phyloP scores from a whole-genome alignment of 2,888 invertebrate genomes.

The Melinaea menophilus region DNA sequence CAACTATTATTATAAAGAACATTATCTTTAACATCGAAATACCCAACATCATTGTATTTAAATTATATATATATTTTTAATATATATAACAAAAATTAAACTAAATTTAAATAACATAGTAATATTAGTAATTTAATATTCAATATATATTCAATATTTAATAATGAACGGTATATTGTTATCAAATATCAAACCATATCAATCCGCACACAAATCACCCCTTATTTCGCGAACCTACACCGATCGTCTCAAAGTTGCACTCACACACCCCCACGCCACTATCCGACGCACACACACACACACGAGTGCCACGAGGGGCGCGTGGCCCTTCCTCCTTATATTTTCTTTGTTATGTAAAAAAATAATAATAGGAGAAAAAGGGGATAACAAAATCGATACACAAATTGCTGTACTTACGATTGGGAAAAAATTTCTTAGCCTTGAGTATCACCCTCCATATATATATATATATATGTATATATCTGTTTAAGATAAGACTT shows the following conservation, averaged over 20 bases:
- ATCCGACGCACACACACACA: constrained; percentile 41
- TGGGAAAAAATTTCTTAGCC: constrained; percentile 27
- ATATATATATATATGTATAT: too few relatives aligned
- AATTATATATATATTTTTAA: too few relatives aligned
- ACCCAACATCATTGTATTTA: constrained; percentile 4
- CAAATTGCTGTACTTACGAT: constrained; percentile 58
- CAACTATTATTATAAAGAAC: not conserved
- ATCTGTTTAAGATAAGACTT: too few relatives aligned
- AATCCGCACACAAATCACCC: constrained; percentile 57
- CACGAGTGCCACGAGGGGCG: constrained; percentile 50
- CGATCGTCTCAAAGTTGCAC: constrained; percentile 73
- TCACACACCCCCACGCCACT: constrained; percentile 41
- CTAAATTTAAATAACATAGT: too few relatives aligned
- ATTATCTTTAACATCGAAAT: constrained; percentile 1
- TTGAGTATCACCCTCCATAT: too few relatives aligned
- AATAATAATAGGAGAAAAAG: constrained; percentile 71
- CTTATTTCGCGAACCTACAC: constrained; percentile 61
- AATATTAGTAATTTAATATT: too few relatives aligned
- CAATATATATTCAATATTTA: constrained; percentile 13
- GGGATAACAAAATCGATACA: constrained; percentile 74
- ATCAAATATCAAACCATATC: constrained; percentile 41
- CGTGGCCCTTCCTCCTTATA: constrained; percentile 73
- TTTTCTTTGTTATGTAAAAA: constrained; percentile 78
- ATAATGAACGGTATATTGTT: constrained; percentile 14
- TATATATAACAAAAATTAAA: too few relatives aligned